Evolutionary conservation across 2,113 vertebrate species (phyloP).

Genomic region (Tetraodon nigroviridis): DNA sequence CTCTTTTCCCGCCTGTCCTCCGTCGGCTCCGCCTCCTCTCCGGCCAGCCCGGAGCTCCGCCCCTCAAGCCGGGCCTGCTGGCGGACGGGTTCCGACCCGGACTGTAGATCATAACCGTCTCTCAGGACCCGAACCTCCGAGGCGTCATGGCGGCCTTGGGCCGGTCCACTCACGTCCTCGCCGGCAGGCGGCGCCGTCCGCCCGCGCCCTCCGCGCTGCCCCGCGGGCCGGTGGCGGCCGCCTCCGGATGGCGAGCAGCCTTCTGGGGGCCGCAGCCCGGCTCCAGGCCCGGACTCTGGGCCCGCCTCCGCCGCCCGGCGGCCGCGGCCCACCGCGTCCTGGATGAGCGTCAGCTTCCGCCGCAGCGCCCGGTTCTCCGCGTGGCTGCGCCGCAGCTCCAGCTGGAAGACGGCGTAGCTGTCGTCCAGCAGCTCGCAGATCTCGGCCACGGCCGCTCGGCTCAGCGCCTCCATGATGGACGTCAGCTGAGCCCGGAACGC

Average conservation of each 20-base stretch:
- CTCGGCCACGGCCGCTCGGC: slow-evolving; percentile 61
- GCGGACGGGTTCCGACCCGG: too few relatives aligned
- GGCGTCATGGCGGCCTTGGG: too few relatives aligned
- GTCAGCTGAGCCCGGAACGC: slow-evolving; percentile 56
- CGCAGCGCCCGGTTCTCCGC: slow-evolving; percentile 60
- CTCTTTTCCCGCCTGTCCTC: too few relatives aligned
- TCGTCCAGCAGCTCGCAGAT: slow-evolving; percentile 66
- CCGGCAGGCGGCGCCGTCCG: not conserved
- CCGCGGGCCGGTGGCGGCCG: not conserved
- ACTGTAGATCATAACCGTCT: too few relatives aligned
- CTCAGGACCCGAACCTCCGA: too few relatives aligned
- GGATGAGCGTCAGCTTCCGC: slow-evolving; percentile 60
- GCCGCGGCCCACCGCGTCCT: slow-evolving; percentile 55
- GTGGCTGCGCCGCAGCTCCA: slow-evolving; percentile 55
- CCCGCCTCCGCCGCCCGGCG: slow-evolving; percentile 12
- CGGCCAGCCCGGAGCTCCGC: too few relatives aligned
- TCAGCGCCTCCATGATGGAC: slow-evolving; percentile 68
- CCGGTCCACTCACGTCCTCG: slow-evolving; percentile 20
- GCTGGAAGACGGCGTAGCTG: slow-evolving; percentile 48
- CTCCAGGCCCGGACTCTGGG: not conserved
- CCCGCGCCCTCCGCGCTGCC: not conserved
- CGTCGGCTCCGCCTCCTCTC: too few relatives aligned
- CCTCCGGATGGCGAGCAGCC: not conserved
- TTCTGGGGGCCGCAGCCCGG: slow-evolving; percentile 11
- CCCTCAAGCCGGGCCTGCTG: too few relatives aligned